Base-by-base conservation (phyloP, 2,113 vertebrate species). In the Mesoclemmys tuberculata region DNA sequence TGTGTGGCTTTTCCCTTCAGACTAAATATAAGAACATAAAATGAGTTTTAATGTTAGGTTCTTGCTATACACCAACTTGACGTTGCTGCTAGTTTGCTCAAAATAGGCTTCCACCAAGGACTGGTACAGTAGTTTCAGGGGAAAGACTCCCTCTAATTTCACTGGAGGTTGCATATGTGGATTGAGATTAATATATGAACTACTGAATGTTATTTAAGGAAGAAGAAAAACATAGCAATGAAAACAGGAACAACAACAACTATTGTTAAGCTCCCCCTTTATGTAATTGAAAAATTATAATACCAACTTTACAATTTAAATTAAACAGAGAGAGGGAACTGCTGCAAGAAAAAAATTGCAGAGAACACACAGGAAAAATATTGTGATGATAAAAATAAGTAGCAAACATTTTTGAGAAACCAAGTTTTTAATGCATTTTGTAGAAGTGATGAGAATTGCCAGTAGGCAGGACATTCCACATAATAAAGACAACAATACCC, bases 1-100 rank as follows among this genome's bases (percentile, higher is more conserved):
- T 74, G 98, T 94, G 77, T 98, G 98, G 92, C 95, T 96, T 97
- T 98, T 99, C 46, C 98, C 98, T 90, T 98, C 98, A 92, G 97
- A 98, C 99, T 99, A 96, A 98, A 97, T 84, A 96, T 61, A 87
- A 91, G 94, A 22, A 95, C 3, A 97, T 48, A 97, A 95, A 8
- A 86, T 0, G 8, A 19, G 52, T 61, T 90, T 93, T 27, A 86
- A 44, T 29, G 78, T 94, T 87, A 97, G 55, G 82, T 80, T 21
- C 38, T 12, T 29, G 9, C 24, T 84, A 31, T 2, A 38, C 55
- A 88, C 29, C 83, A 82, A 74, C 54, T 4, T 41, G n/a, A 54
- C 19, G 46, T 55, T 89, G 80, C 61, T 61, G 55, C 1, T 41
- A 44, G 16, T 35, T 68, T 14, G 49, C 12, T 19, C 19, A 78